Evolutionary conservation across 2,888 invertebrate genomes (phyloP), one percentile per base, ranked within the genome.

Genomic region (Chrysolina oricalcia): DNA sequence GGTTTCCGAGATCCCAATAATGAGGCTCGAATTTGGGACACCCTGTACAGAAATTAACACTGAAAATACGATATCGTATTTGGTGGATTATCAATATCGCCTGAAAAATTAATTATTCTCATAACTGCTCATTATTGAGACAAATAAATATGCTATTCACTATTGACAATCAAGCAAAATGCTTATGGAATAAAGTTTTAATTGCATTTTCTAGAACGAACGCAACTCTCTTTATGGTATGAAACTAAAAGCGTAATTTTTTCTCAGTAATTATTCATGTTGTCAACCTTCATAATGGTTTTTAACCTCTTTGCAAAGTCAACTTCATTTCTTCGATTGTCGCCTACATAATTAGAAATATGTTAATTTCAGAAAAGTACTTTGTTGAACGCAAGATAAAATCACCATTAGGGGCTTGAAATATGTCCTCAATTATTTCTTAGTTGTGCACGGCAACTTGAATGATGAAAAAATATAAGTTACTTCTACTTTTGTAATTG

Each of bases 341-440:
- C 74, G 72, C 67, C 74, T 71, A 73, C 69, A 72, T 77, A 79
- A 77, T 77, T 79, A 79, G 67, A 75, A 79, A 75, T 79, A 79
- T 79, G 76, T 66, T 76, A 77, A 79, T 79, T 48, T 15, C 41
- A 64, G 73, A 73, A 79, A 75, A 53, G 17, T 71, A 63, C 70
- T 72, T 77, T 74, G 68, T 74, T 70, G 48, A 63, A 66, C 41
- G 15, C 21, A 17, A 66, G 66, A 66, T 66, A 66, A 13, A 27
- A 66, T 66, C 66, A 43, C 8, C 48, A 48, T 48, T 46, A 66
- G 13, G 66, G 46, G 23, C 48, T 48, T 27, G 46, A 43, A 66
- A 19, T 46, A 66, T 48, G 43, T 23, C n/a, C 46, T 10, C 15
- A 43, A 66, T 66, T 23, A 66, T 46, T 66, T 66, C 23, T 66